Evolutionary conservation across 2,797 vertebrate genomes (phyloP).

Genomic region (Echiichthys vipera): DNA sequence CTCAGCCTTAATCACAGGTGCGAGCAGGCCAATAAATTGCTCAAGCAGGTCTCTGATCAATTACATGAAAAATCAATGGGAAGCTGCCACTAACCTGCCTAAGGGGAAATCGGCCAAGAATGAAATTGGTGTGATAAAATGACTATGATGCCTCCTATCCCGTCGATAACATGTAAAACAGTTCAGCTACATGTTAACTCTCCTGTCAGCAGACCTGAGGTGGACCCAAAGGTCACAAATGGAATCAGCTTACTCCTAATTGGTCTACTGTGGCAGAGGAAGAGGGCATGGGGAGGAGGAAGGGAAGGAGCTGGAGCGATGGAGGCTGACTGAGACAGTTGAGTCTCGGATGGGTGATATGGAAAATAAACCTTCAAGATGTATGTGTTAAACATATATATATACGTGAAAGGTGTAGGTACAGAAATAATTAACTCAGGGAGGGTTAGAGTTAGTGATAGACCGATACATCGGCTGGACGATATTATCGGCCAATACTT

Average conservation of each 20-base stretch:
- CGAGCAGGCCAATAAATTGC: slow-evolving; percentile 90
- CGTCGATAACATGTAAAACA: slow-evolving; percentile 88
- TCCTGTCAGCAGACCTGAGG: slow-evolving; percentile 81
- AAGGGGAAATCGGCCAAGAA: slow-evolving; percentile 93
- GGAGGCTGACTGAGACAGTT: slow-evolving; percentile 2
- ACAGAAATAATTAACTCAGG: background rate
- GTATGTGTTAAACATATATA: background rate
- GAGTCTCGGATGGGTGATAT: background rate
- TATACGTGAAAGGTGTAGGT: background rate
- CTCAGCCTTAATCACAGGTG: slow-evolving; percentile 88
- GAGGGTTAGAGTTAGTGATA: background rate
- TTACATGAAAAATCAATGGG: slow-evolving; percentile 90
- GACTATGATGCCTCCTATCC: slow-evolving; percentile 85
- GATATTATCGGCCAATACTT: no score
- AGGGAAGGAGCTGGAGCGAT: slow-evolving; percentile 8
- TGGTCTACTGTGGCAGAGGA: slow-evolving; percentile 75
- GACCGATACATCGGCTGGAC: no score
- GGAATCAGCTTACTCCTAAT: slow-evolving; percentile 80
- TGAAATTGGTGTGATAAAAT: slow-evolving; percentile 91
- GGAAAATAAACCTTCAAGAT: background rate
- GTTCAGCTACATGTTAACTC: slow-evolving; percentile 82
- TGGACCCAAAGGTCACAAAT: slow-evolving; percentile 83
- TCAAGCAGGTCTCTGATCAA: slow-evolving; percentile 89
- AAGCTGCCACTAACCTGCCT: slow-evolving; percentile 87
- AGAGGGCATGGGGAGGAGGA: slow-evolving; percentile 18